Percentiles rank a stretch among this genome's conserved stretches.
phyloP scores from a whole-genome alignment of 2,797 vertebrate genomes.

The Acipenser ruthenus region DNA sequence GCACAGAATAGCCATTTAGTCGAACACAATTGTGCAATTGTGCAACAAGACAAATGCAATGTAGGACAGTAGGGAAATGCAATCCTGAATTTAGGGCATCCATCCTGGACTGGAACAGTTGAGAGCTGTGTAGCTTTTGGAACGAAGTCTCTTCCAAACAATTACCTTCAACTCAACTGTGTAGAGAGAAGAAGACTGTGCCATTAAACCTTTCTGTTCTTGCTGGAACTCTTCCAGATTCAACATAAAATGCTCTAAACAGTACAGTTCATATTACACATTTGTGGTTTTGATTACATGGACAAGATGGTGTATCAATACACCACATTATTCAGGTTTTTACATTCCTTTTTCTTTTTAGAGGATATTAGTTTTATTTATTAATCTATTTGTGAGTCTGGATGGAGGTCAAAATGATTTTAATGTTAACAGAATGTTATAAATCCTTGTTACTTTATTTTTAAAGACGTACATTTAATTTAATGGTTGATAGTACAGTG shows the following conservation, averaged over 20 bases:
- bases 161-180: conserved; percentile 90
- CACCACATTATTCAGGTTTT: conserved; percentile 14
- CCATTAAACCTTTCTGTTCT: conserved; percentile 65
- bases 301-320: conserved; percentile 40
- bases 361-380: no score
- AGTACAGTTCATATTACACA: conserved; percentile 63
- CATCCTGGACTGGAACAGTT: conserved; percentile 65
- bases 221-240: conserved; percentile 59
- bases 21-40: conserved; percentile 81
- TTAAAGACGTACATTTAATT: no score
- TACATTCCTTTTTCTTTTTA: neutral
- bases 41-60: conserved; percentile 73
- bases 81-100: conserved; percentile 55
- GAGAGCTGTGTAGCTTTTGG: conserved; percentile 71
- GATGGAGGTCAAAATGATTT: no score
- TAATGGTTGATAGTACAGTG: no score
- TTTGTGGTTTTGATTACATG: conserved; percentile 49
- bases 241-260: conserved; percentile 65
- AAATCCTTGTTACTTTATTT: no score
- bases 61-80: conserved; percentile 61
- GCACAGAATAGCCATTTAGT: conserved; percentile 69
- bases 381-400: no score
- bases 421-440: no score
- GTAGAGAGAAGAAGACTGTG: conserved; percentile 71
- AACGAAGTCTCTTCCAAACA: conserved; percentile 79